These are phyloP conservation scores for Drosophila conformis DNA, from an alignment of 2,888 invertebrate species.

Conservation along the genomic window DNA sequence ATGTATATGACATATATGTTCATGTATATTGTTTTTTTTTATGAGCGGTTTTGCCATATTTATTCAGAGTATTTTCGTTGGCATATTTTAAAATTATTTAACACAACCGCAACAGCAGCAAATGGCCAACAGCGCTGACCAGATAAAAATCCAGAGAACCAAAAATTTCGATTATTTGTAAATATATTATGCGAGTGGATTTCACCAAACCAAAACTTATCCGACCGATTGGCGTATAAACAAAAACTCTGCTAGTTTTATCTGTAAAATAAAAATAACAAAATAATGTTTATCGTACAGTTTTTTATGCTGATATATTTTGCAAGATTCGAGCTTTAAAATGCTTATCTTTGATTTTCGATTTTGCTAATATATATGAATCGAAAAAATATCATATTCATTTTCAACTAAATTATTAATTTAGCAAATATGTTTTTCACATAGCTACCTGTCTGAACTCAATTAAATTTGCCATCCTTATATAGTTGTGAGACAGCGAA, in stretches of 20 bases:
- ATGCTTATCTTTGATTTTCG: not conserved
- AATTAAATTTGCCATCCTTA: not conserved
- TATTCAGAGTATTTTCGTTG: slow-evolving; percentile 23
- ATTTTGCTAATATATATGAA: not conserved
- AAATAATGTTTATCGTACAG: not conserved
- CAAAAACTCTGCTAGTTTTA: not conserved
- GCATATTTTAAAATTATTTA: slow-evolving; percentile 49
- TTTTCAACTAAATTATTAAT: not conserved
- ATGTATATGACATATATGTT: not conserved
- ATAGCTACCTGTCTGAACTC: not conserved
- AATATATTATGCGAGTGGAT: slow-evolving; percentile 35
- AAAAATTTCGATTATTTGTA: slow-evolving; percentile 31
- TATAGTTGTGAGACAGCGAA: not conserved
- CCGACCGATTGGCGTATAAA: not conserved
- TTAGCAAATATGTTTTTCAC: not conserved
- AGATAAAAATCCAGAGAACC: slow-evolving; percentile 14
- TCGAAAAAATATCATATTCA: not conserved
- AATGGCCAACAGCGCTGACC: slow-evolving; percentile 15
- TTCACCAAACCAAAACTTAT: slow-evolving; percentile 31
- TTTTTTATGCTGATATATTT: not conserved
- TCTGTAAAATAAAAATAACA: slow-evolving; percentile 10
- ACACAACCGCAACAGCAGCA: slow-evolving; percentile 24
- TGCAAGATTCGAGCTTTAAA: not conserved
- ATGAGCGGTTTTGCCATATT: slow-evolving; percentile 26
- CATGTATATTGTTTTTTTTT: slow-evolving; percentile 21